phyloP scores from a whole-genome alignment of 2,888 invertebrate genomes.

The Chaetogeoica ovagalla region DNA sequence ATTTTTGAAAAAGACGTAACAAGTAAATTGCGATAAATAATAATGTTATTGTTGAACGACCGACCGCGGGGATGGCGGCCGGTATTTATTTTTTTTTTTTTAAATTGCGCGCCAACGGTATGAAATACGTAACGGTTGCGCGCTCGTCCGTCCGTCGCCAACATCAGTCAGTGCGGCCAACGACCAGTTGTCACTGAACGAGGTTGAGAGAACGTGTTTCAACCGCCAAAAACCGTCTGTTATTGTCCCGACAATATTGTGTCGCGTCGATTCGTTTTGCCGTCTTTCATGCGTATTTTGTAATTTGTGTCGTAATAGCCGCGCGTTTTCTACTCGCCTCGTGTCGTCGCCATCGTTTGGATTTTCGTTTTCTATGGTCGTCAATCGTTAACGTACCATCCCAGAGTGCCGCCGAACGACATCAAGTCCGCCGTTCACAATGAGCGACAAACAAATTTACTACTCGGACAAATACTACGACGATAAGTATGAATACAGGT shows the following conservation, averaged over 20 bases:
- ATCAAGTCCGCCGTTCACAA: background rate
- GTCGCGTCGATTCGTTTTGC: background rate
- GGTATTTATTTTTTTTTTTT: too few species aligned
- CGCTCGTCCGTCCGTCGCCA: background rate
- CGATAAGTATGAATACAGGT: slow-evolving; percentile 91
- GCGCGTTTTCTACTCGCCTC: background rate
- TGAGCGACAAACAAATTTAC: slow-evolving; percentile 72
- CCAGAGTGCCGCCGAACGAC: background rate
- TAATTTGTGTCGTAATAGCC: background rate
- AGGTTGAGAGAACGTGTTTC: background rate
- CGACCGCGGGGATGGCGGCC: too few species aligned
- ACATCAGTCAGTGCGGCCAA: background rate
- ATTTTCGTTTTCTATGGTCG: background rate
- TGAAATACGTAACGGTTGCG: background rate
- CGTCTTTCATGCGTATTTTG: background rate
- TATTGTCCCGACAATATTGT: slow-evolving; percentile 10
- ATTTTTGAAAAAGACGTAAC: too few species aligned
- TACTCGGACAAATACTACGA: slow-evolving; percentile 94
- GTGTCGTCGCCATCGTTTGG: background rate
- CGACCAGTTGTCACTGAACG: background rate
- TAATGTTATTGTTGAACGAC: too few species aligned
- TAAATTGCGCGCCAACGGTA: too few species aligned
- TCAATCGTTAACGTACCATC: background rate
- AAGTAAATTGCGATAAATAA: too few species aligned
- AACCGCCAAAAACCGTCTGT: slow-evolving; percentile 38